Evolutionary conservation across 2,888 invertebrate genomes (phyloP), one percentile per base, ranked within the genome.

Genomic region (Ichneumoninae sp.): DNA sequence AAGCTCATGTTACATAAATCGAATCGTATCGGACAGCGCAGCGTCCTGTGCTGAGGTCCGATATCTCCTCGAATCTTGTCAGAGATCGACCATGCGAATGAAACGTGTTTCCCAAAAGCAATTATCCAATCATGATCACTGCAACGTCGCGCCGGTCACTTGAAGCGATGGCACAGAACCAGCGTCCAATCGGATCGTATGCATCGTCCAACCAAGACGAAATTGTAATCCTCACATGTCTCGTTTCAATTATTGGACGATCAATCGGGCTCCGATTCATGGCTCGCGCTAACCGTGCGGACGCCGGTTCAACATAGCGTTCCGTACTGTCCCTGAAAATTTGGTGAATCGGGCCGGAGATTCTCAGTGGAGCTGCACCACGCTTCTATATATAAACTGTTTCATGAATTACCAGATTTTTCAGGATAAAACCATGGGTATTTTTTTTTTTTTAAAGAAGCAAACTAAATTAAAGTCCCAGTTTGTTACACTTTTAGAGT

Each of bases 221-320:
- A 81, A 80, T 83, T 76, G 78, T 78, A 80, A 83, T 80, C 79
- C 76, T 75, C 71, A 70, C 69, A 33, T 82, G 77, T 70, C 86
- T 85, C 86, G 85, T 89, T 89, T 89, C 89, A 89, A 89, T 90
- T 89, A 90, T 87, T 88, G 87, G 81, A 78, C 86, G 88, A 90
- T 91, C 88, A 88, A 86, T 85, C 86, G 86, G 65, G 78, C 83
- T 87, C 85, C 82, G 89, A 90, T 90, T 89, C 88, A 88, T 89
- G 87, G 83, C 86, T 87, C 73, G 63, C 83, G 71, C 68, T 13
- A 13, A 19, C 10, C 33, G 19, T 36, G 26, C 52, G 8, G 26
- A 40, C 57, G 5, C 33, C 44, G 54, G 50, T 70, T 54, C 65
- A 44, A 75, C 76, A 47, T 54, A 26, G 50, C 36, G 22, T 66